Evolutionary conservation across 2,113 vertebrate genomes (phyloP).

Genomic region (Burhinus oedicnemus): DNA sequence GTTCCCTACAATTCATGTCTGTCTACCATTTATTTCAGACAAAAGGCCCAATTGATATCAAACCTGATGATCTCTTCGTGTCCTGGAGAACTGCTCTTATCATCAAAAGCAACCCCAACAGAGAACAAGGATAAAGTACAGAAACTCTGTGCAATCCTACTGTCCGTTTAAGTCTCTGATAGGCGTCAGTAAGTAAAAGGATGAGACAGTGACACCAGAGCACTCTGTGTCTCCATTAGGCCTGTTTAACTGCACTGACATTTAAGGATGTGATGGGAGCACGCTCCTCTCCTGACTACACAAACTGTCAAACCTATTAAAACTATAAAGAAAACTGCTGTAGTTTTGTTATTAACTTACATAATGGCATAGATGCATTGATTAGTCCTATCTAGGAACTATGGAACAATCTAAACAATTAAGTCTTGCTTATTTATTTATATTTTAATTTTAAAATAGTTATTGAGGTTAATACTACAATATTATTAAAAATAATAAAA

Average conservation of each 20-base stretch:
- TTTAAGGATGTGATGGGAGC: neutral
- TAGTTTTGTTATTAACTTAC: neutral
- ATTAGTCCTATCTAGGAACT: neutral
- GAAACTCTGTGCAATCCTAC: neutral
- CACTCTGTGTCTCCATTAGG: neutral
- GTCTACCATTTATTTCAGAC: neutral
- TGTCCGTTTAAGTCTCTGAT: neutral
- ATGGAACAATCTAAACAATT: neutral
- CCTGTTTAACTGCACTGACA: neutral
- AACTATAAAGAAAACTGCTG: neutral
- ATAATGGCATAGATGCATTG: neutral
- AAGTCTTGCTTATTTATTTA: neutral
- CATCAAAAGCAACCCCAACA: neutral
- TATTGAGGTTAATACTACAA: neutral
- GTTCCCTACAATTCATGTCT: neutral
- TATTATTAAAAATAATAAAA: neutral
- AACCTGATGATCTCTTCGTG: constrained; percentile 4
- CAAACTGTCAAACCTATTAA: neutral
- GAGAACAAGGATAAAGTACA: neutral
- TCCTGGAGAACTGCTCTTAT: neutral
- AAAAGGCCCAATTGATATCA: neutral
- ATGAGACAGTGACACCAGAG: neutral
- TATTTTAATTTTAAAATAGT: neutral
- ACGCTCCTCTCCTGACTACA: neutral
- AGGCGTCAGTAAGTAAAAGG: neutral